Conservation (phyloP, 2,113 vertebrate species). For the Barbus barbus region DNA sequence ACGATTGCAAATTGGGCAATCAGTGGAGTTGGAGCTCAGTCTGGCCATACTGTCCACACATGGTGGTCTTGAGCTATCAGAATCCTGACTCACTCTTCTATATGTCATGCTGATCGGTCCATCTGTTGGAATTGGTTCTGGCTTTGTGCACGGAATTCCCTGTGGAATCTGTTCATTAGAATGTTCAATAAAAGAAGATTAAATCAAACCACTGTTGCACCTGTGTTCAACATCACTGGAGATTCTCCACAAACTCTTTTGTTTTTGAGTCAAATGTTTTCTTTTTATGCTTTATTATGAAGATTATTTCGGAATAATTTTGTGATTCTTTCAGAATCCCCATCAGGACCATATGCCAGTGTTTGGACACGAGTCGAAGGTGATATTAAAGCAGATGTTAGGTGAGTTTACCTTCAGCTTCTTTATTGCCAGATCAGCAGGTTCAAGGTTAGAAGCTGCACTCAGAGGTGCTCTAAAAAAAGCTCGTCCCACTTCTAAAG, state of each 20-base stretch:
- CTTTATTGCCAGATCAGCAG: constrained; percentile 8
- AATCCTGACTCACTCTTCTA: constrained; percentile 11
- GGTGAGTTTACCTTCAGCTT: constrained; percentile 22
- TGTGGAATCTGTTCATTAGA: constrained; percentile 49
- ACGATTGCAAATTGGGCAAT: constrained; percentile 84
- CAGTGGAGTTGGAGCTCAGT: constrained; percentile 24
- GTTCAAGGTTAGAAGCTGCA: constrained; percentile 24
- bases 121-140: constrained; percentile 46
- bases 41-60: constrained; percentile 24
- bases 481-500: constrained; percentile 29
- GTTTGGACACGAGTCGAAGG: neutral
- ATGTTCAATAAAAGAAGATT: constrained; percentile 36
- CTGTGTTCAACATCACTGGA: neutral
- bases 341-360: constrained; percentile 20
- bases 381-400: neutral
- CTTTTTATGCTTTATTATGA: neutral
- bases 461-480: constrained; percentile 30
- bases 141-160: constrained; percentile 22
- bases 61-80: neutral
- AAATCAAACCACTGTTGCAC: neutral
- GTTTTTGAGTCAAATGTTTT: neutral
- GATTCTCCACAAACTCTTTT: neutral
- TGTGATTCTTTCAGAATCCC: constrained; percentile 14
- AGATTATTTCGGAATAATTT: neutral
- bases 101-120: constrained; percentile 41